Percentiles rank a stretch among this genome's conserved stretches.
Conservation (phyloP, 2,888 invertebrate genomes). For the Leucophora obtusa region DNA sequence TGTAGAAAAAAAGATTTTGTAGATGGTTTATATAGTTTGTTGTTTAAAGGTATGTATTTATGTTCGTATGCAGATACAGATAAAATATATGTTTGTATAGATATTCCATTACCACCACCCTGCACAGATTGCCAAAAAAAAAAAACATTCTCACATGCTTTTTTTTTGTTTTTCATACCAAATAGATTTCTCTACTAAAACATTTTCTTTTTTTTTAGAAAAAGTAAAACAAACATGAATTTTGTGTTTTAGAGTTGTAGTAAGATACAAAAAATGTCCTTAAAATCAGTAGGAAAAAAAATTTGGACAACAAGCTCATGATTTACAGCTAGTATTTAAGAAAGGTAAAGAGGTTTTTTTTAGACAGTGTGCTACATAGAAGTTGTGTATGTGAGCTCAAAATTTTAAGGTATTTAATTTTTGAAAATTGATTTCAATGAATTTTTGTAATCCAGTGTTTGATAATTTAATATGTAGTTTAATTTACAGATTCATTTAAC, state of each 20-base stretch:
- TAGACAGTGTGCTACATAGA: neutral
- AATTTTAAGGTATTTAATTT: slow-evolving; percentile 34
- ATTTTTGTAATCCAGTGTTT: neutral
- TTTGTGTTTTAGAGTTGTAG: slow-evolving; percentile 34
- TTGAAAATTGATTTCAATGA: slow-evolving; percentile 30
- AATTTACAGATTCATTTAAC: slow-evolving; percentile 18
- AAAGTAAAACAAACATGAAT: slow-evolving; percentile 42
- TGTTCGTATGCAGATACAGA: slow-evolving; percentile 50
- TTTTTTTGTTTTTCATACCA: slow-evolving; percentile 14
- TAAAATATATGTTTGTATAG: slow-evolving; percentile 30
- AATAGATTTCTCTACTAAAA: slow-evolving; percentile 38
- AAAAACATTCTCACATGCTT: slow-evolving; percentile 27
- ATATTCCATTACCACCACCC: slow-evolving; percentile 40
- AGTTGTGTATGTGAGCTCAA: neutral
- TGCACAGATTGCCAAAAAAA: slow-evolving; percentile 46
- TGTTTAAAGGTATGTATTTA: slow-evolving; percentile 19
- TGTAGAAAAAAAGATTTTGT: neutral
- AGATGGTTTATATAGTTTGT: neutral
- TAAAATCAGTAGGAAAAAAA: slow-evolving; percentile 19
- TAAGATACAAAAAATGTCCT: slow-evolving; percentile 40
- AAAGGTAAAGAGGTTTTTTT: slow-evolving; percentile 38
- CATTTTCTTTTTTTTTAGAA: slow-evolving; percentile 6
- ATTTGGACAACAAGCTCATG: slow-evolving; percentile 54
- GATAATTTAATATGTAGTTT: slow-evolving; percentile 28
- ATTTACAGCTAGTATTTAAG: slow-evolving; percentile 58